Conservation (phyloP, 2,888 invertebrate genomes). For the Crematogaster levior region DNA sequence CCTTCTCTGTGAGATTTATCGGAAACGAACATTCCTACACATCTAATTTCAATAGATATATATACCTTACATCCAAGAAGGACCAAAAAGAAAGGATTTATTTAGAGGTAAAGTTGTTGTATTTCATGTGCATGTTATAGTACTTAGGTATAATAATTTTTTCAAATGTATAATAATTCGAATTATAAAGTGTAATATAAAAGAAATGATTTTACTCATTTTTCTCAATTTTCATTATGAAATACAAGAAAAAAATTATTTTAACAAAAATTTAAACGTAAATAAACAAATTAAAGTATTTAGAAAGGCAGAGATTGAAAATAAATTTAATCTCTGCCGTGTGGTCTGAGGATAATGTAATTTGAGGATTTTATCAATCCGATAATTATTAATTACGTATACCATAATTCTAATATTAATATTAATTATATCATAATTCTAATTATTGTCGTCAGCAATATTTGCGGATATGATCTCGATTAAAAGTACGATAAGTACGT, state of each 20-base stretch:
- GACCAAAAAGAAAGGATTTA: neutral
- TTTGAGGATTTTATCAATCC: neutral
- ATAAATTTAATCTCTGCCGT: neutral
- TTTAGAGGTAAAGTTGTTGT: neutral
- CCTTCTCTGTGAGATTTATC: constrained; percentile 56
- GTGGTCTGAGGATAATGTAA: neutral
- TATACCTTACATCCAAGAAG: neutral
- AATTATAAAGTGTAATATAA: neutral
- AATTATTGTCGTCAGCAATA: neutral
- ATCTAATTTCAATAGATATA: neutral
- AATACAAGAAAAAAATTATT: neutral
- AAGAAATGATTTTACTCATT: neutral
- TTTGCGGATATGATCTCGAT: too few species aligned
- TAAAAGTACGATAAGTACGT: neutral
- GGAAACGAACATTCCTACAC: neutral
- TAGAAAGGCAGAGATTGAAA: neutral
- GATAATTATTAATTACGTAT: constrained; percentile 1
- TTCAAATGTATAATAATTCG: neutral
- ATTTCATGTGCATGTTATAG: neutral
- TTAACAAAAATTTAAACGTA: neutral
- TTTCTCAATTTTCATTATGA: neutral
- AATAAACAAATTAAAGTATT: constrained; percentile 1
- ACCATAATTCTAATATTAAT: neutral
- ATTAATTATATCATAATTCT: constrained; percentile 2
- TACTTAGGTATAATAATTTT: neutral